Percentiles rank a stretch among this genome's conserved stretches.
phyloP scores from a whole-genome alignment of 2,888 invertebrate genomes.

The Dexiosoma caninum region DNA sequence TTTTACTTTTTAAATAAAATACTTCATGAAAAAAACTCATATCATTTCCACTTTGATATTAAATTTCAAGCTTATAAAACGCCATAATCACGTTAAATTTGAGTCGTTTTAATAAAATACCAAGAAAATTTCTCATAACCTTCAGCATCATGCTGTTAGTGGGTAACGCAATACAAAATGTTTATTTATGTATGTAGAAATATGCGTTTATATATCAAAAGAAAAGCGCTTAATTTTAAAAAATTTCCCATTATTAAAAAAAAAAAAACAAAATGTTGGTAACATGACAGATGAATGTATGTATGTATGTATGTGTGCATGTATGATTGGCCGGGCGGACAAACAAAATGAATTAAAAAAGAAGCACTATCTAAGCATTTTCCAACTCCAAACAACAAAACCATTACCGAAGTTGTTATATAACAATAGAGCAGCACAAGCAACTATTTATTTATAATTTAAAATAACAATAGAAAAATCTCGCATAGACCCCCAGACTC shows the following conservation, averaged over 20 bases:
- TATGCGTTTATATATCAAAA: neutral
- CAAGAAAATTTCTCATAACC: constrained; percentile 58
- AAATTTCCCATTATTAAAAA: constrained; percentile 57
- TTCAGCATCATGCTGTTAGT: constrained; percentile 31
- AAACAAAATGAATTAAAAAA: constrained; percentile 30
- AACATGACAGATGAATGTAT: constrained; percentile 36
- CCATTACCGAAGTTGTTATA: constrained; percentile 27
- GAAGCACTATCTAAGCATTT: constrained; percentile 37
- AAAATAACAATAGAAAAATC: constrained; percentile 46
- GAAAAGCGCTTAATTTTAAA: constrained; percentile 25
- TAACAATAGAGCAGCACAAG: constrained; percentile 46
- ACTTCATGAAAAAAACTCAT: too few species aligned
- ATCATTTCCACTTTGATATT: too few species aligned
- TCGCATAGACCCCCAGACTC: neutral
- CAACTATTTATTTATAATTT: constrained; percentile 47
- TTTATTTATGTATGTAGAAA: too few species aligned
- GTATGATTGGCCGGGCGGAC: constrained; percentile 7
- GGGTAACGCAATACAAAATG: constrained; percentile 19
- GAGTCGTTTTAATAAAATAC: too few species aligned
- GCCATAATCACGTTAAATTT: too few species aligned
- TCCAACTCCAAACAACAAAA: constrained; percentile 21
- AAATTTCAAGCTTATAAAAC: too few species aligned
- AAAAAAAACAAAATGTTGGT: constrained; percentile 32
- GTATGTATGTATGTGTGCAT: too few species aligned
- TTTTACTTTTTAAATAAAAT: too few species aligned